Base-by-base conservation (phyloP, 2,888 invertebrate genomes). In the Nycteola revayana region DNA sequence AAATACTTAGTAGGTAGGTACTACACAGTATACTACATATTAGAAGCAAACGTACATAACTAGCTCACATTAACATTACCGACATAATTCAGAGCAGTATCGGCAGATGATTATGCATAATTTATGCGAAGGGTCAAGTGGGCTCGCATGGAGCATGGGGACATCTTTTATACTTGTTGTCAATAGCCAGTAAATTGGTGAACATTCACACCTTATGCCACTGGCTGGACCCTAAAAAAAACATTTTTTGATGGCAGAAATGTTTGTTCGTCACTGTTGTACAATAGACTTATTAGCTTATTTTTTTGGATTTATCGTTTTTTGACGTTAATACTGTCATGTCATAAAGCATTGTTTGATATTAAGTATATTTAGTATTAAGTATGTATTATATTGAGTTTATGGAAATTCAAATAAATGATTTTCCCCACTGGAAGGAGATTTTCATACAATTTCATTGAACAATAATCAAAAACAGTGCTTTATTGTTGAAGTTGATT, bases 81-180 rank as follows among this genome's bases (percentile, higher is more conserved):
- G 21, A 17, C 31, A 40, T 37, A 29, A 55, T 37, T 48, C 42
- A 29, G 33, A 27, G 22, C 37, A 28, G 30, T 42, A 51, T 37
- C 29, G 49, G 46, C 38, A 57, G 70, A 83, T 87, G 84, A 86
- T 86, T 82, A 76, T 77, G 83, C 86, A 81, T 87, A 86, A 86
- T 86, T 84, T 87, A 87, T 86, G 83, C 82, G 52, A 56, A 54
- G 86, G 86, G 86, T 85, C 87, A 87, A 87, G 84, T 83, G 78
- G 76, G 61, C 74, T 48, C 47, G 60, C 53, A 51, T 48, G 58
- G 62, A 54, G 35, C 59, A 46, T 32, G 11, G 58, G 60, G 42
- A 36, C 56, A 58, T 68, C 56, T 64, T 71, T 70, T 70, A 67
- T 70, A 29, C 47, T 47, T 58, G 57, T 61, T 54, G 38, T 48